Percentiles rank a stretch among this genome's conserved stretches.
Evolutionary conservation across 2,888 invertebrate genomes (phyloP).

Genomic region (Drosophila limbata): DNA sequence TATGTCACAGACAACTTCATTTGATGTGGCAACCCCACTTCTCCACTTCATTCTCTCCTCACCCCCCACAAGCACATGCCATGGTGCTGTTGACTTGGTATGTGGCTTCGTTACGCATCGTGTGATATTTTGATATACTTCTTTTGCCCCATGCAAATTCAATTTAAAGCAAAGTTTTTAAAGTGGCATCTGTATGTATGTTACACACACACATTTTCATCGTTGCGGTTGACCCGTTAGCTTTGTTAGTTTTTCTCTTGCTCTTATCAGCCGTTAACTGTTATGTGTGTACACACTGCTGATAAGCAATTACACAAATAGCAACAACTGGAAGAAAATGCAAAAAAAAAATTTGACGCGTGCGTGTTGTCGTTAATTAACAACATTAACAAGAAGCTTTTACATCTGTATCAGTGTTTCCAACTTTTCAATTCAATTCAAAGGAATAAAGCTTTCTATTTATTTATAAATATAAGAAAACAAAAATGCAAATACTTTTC

Average conservation of each 20-base stretch:
- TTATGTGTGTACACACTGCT: constrained; percentile 18
- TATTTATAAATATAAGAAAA: too few relatives aligned
- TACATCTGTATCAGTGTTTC: neutral
- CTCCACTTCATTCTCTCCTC: neutral
- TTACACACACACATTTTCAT: neutral
- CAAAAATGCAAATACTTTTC: neutral
- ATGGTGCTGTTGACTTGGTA: constrained; percentile 12
- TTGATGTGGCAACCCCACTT: constrained; percentile 35
- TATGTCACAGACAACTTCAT: constrained; percentile 70
- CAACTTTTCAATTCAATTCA: neutral
- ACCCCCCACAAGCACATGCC: neutral
- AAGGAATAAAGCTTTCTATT: too few relatives aligned
- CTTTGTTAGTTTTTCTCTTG: constrained; percentile 24
- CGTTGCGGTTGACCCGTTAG: constrained; percentile 25
- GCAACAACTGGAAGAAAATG: constrained; percentile 39
- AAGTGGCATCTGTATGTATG: constrained; percentile 16
- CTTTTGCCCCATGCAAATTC: constrained; percentile 48
- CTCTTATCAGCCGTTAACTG: constrained; percentile 46
- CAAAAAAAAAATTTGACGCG: constrained; percentile 24
- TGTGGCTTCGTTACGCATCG: constrained; percentile 44
- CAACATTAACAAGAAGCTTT: constrained; percentile 12
- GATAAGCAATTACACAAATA: constrained; percentile 54
- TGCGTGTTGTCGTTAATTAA: constrained; percentile 29
- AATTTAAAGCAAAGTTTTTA: constrained; percentile 49
- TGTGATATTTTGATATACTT: constrained; percentile 29